Evolutionary conservation across 2,113 vertebrate species (phyloP).

Genomic region (Pseudopodoces humilis): DNA sequence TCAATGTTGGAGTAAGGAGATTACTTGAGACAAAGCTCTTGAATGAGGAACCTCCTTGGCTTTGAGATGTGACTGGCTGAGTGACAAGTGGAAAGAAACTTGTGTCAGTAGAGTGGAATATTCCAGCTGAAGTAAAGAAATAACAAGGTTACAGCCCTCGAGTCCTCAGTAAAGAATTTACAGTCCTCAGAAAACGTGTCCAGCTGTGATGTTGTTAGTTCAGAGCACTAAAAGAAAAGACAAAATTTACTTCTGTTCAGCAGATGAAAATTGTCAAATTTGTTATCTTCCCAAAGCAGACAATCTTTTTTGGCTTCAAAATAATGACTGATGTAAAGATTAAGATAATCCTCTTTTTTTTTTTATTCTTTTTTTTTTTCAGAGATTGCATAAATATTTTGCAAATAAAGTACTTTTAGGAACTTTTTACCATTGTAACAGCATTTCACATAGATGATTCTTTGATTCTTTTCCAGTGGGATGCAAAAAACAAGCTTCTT

Average conservation of each 20-base stretch:
- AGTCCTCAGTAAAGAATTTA: background rate
- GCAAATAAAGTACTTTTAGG: background rate
- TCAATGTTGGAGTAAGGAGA: background rate
- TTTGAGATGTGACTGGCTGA: background rate
- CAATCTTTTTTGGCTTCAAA: background rate
- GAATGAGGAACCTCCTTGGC: background rate
- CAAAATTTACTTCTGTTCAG: background rate
- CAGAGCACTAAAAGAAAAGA: background rate
- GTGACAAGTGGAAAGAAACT: background rate
- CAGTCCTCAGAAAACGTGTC: background rate
- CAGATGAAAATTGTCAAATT: conserved; percentile 1
- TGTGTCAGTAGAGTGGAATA: background rate
- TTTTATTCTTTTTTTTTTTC: background rate
- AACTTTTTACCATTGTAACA: background rate
- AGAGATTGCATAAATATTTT: conserved; percentile 31
- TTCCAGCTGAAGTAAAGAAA: background rate
- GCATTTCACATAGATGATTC: conserved; percentile 9
- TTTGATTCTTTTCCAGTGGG: conserved; percentile 12
- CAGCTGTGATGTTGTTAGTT: background rate
- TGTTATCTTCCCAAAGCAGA: background rate
- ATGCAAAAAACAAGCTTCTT: background rate
- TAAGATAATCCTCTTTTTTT: background rate
- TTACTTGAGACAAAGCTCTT: background rate
- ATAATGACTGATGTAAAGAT: conserved; percentile 7
- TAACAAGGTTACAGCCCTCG: background rate